A percentile compares a stretch with the other conserved stretches of the same genome.
These are phyloP conservation scores for Gadopsis bispinosus DNA, from an alignment of 2,797 vertebrate genomes.

Conservation along the genomic window DNA sequence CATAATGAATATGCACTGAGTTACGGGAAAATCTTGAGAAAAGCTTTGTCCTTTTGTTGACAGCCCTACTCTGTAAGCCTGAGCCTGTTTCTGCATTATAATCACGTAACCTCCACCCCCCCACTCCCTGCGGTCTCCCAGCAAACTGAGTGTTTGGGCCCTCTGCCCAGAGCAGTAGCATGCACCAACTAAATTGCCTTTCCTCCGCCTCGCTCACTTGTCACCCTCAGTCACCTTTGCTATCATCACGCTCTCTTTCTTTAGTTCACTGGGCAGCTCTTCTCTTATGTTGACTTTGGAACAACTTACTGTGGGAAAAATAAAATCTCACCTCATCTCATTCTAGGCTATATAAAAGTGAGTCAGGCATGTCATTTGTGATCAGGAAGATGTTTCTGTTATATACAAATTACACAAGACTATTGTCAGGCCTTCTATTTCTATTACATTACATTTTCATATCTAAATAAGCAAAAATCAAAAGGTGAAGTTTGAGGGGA, in stretches of 20 bases:
- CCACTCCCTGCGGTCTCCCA: slow-evolving; percentile 29
- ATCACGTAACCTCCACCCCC: slow-evolving; percentile 37
- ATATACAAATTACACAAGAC: neutral
- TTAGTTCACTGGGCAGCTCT: slow-evolving; percentile 26
- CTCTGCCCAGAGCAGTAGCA: slow-evolving; percentile 65
- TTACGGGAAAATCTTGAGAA: slow-evolving; percentile 13
- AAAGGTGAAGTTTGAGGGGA: too few relatives aligned
- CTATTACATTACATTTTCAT: neutral
- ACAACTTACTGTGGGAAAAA: neutral
- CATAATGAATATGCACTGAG: slow-evolving; percentile 3
- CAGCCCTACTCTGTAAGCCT: slow-evolving; percentile 22
- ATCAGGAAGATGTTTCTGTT: slow-evolving; percentile 13
- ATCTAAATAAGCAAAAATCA: neutral
- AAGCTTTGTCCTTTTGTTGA: slow-evolving; percentile 46
- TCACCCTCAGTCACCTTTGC: slow-evolving; percentile 62
- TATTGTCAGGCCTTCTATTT: neutral
- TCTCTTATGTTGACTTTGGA: slow-evolving; percentile 48
- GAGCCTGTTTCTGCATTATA: slow-evolving; percentile 52
- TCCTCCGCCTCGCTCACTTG: slow-evolving; percentile 34
- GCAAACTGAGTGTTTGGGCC: slow-evolving; percentile 63
- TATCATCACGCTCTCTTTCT: slow-evolving; percentile 60
- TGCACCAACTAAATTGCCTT: slow-evolving; percentile 57
- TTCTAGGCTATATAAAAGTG: slow-evolving; percentile 2
- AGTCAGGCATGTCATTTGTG: neutral
- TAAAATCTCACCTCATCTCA: slow-evolving; percentile 29